Percentiles rank a stretch among this genome's conserved stretches.
phyloP scores from a whole-genome alignment of 92 coral and sea anemone genomes.

The Phymanthus crucifer region DNA sequence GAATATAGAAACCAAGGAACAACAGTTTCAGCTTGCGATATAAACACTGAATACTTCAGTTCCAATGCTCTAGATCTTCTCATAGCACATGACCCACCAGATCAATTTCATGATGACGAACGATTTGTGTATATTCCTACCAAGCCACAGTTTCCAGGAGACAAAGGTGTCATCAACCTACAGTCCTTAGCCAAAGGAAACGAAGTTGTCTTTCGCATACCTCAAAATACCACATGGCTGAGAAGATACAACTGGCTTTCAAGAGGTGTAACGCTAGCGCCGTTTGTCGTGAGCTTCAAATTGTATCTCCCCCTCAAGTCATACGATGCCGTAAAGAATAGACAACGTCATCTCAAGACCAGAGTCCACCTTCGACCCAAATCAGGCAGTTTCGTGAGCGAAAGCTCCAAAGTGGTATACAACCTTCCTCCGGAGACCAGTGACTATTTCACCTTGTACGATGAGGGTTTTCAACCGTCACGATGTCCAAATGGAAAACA shows the following conservation, averaged over 20 bases:
- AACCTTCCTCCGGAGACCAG: too few relatives aligned
- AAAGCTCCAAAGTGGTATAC: constrained; percentile 16
- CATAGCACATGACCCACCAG: constrained; percentile 20
- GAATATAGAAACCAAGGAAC: too few relatives aligned
- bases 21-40: constrained; percentile 20
- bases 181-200: constrained; percentile 49
- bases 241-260: too few relatives aligned
- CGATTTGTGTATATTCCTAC: constrained; percentile 64
- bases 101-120: constrained; percentile 14
- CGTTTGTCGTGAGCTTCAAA: too few relatives aligned
- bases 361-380: constrained; percentile 23
- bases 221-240: constrained; percentile 44
- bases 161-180: constrained; percentile 44
- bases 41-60: constrained; percentile 32
- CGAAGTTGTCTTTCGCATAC: constrained; percentile 50
- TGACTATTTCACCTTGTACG: constrained; percentile 41
- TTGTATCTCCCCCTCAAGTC: constrained; percentile 56
- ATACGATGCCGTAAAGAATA: constrained; percentile 17
- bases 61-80: constrained; percentile 13
- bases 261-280: too few relatives aligned
- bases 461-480: constrained; percentile 38
- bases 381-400: constrained; percentile 41
- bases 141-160: constrained; percentile 45
- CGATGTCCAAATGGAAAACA: constrained; percentile 44
- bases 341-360: constrained; percentile 27